Conservation (phyloP, 23 tunicate species). For the Halocynthia aurantium region DNA sequence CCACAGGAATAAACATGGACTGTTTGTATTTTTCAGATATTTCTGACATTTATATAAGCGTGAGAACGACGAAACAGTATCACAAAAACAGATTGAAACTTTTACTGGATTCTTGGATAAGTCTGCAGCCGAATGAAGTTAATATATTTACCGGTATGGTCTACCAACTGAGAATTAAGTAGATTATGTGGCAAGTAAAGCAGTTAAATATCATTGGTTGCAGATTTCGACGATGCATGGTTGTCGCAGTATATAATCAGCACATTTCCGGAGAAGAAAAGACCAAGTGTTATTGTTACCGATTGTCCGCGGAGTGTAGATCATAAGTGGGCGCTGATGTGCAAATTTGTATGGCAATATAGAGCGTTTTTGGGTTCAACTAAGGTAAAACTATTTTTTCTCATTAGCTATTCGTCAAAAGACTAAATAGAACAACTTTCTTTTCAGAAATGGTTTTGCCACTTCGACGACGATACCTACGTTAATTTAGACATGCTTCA, state of each 20-base stretch:
- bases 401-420: not conserved
- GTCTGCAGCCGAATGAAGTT: constrained; percentile 21
- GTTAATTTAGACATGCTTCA: constrained; percentile 41
- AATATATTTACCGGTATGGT: constrained; percentile 39
- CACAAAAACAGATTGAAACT: constrained; percentile 26
- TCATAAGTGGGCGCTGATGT: constrained; percentile 56
- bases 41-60: constrained; percentile 39
- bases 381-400: constrained; percentile 2
- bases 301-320: constrained; percentile 45
- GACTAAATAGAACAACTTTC: not conserved
- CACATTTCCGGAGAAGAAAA: not conserved
- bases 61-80: constrained; percentile 41
- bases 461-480: constrained; percentile 71
- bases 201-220: not conserved
- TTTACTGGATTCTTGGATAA: constrained; percentile 53
- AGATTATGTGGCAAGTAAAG: not conserved
- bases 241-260: not conserved
- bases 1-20: too few species aligned
- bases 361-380: constrained; percentile 3
- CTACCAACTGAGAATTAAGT: not conserved
- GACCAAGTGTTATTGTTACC: constrained; percentile 17
- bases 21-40: not conserved
- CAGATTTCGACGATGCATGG: constrained; percentile 32
- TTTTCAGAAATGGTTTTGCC: constrained; percentile 61
- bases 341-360: constrained; percentile 57